These are phyloP conservation scores for Hypomecis punctinalis DNA, from an alignment of 2,888 invertebrate genomes.

Conservation along the genomic window DNA sequence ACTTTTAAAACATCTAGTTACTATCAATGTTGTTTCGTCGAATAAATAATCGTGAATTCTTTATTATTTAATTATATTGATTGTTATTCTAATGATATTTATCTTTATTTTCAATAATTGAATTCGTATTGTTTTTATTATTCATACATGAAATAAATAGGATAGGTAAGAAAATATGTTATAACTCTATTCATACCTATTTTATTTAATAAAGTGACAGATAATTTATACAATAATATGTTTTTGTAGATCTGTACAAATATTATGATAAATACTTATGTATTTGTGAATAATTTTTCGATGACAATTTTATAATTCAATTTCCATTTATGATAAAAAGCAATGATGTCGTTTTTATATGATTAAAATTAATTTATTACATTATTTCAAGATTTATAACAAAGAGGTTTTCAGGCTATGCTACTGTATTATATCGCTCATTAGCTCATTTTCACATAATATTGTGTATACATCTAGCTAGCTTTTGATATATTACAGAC, in stretches of 20 bases:
- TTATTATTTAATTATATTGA: conserved; percentile 5
- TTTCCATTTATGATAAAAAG: conserved; percentile 8
- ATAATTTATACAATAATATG: conserved; percentile 5
- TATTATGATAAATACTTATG: not conserved
- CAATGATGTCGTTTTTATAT: conserved; percentile 3
- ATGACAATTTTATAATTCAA: not conserved
- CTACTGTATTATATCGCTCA: not conserved
- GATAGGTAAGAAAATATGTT: conserved; percentile 2
- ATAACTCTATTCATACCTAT: conserved; percentile 1
- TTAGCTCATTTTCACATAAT: no score
- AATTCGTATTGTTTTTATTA: conserved; percentile 6
- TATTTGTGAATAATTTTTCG: conserved; percentile 5
- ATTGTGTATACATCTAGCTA: no score
- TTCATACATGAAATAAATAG: conserved; percentile 2
- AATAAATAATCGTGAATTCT: not conserved
- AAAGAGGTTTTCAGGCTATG: not conserved
- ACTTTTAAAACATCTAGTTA: no score
- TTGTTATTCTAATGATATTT: conserved; percentile 5
- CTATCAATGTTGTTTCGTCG: not conserved
- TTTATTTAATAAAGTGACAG: conserved; percentile 1
- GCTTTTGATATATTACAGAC: no score
- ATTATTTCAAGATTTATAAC: not conserved
- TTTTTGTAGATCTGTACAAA: conserved; percentile 22
- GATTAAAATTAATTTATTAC: not conserved
- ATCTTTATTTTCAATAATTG: not conserved